A percentile compares a stretch with the other conserved stretches of the same genome.
Evolutionary conservation across 2,113 vertebrate genomes (phyloP).

Genomic region (Sylvilagus bachmani): DNA sequence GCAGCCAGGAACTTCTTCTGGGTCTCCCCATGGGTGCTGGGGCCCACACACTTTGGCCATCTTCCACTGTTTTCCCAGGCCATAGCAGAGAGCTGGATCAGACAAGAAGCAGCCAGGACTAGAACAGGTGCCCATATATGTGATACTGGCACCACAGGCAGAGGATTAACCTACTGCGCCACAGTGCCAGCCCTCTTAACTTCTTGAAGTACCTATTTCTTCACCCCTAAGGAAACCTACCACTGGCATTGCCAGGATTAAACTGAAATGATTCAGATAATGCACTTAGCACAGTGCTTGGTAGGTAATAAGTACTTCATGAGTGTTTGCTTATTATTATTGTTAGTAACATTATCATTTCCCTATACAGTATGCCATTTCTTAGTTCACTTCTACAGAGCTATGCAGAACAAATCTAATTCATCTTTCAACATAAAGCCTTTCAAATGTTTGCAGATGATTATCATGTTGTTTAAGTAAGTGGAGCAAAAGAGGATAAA

Average conservation of each 20-base stretch:
- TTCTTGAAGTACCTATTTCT: background rate
- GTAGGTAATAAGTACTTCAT: conserved; percentile 6
- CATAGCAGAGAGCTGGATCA: too few species aligned
- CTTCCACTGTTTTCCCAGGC: too few species aligned
- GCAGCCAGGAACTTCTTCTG: too few species aligned
- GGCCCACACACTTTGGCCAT: too few species aligned
- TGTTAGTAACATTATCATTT: background rate
- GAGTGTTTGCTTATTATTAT: background rate
- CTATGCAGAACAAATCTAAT: background rate
- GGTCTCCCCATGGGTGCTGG: too few species aligned
- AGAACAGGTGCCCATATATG: too few species aligned
- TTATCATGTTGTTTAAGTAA: conserved; percentile 15
- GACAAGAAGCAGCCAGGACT: too few species aligned
- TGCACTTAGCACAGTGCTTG: background rate
- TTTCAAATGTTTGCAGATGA: conserved; percentile 36
- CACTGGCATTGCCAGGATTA: background rate
- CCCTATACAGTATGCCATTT: background rate
- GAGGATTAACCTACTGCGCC: too few species aligned
- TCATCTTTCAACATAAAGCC: background rate
- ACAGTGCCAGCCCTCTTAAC: too few species aligned
- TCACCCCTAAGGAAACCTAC: background rate
- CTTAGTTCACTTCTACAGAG: background rate
- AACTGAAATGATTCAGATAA: background rate
- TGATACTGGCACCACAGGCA: too few species aligned
- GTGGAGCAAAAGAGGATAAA: conserved; percentile 39